Conservation (phyloP, 2,888 invertebrate species). For the Torymus auratus region DNA sequence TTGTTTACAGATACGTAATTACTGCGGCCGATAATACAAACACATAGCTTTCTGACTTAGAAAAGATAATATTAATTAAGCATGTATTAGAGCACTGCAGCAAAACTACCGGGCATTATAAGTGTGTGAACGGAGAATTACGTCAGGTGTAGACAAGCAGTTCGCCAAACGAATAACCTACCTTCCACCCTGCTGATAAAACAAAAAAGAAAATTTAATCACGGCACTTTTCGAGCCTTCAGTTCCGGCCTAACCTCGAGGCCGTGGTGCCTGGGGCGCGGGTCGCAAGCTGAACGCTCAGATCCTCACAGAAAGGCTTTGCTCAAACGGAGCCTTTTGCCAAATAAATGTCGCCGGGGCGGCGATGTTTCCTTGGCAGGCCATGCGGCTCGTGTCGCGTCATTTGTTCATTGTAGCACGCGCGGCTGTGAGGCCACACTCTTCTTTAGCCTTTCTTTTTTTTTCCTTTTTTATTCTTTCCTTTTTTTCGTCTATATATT, state of each 20-base stretch:
- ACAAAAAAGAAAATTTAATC: constrained; percentile 48
- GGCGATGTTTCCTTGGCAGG: constrained; percentile 75
- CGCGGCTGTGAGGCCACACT: constrained; percentile 74
- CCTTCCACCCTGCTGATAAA: constrained; percentile 67
- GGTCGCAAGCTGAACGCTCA: constrained; percentile 72
- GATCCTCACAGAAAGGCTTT: constrained; percentile 77
- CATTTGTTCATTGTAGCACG: constrained; percentile 77
- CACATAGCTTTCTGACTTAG: too few relatives aligned
- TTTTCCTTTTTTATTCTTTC: constrained; percentile 26
- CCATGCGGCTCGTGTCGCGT: constrained; percentile 77
- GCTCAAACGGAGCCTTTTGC: constrained; percentile 72
- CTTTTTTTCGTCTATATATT: neutral
- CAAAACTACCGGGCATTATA: too few relatives aligned
- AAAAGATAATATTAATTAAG: too few relatives aligned
- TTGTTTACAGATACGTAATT: constrained; percentile 24
- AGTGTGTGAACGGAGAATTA: neutral
- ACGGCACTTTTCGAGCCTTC: constrained; percentile 76
- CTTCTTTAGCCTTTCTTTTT: constrained; percentile 22
- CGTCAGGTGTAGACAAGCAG: constrained; percentile 58
- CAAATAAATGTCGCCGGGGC: constrained; percentile 73
- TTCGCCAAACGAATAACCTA: constrained; percentile 61
- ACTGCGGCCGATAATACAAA: too few relatives aligned
- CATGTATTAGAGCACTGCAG: too few relatives aligned
- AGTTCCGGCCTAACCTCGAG: constrained; percentile 63
- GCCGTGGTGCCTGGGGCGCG: too few relatives aligned